These are phyloP conservation scores for Axinella damicornis DNA, from an alignment of 37 sponge, comb jelly and placozoan species.

Conservation along the genomic window DNA sequence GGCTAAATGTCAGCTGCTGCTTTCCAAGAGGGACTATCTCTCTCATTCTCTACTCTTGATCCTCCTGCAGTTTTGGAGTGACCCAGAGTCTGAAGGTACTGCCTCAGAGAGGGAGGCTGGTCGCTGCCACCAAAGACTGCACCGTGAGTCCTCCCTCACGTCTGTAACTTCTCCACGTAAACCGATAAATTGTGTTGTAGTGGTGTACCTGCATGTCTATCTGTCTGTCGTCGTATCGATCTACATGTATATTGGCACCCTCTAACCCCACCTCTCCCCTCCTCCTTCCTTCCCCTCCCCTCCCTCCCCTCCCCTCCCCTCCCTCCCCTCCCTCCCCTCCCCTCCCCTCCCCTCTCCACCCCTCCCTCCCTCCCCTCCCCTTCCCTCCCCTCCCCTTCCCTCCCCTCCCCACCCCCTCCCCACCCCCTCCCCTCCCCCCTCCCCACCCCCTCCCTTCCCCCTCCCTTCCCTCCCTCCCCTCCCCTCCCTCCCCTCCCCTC, in stretches of 20 bases:
- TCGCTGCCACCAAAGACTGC: slow-evolving; percentile 69
- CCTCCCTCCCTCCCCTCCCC: background rate
- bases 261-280: no score
- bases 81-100: slow-evolving; percentile 50
- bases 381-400: background rate
- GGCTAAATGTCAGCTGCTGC: no score
- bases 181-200: no score
- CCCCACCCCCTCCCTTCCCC: background rate
- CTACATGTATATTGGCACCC: no score
- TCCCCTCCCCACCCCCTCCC: no score
- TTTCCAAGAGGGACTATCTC: background rate
- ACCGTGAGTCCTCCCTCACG: slow-evolving; percentile 30
- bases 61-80: slow-evolving; percentile 66
- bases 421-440: background rate
- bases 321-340: background rate
- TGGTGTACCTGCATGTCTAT: no score
- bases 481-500: background rate
- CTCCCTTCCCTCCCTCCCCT: background rate
- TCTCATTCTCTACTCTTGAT: background rate
- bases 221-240: no score
- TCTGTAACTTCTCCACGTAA: no score
- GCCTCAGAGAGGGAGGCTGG: slow-evolving; percentile 66
- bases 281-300: no score
- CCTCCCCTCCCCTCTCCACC: background rate
- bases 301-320: no score